These are phyloP conservation scores for Antechinus stuartii DNA, from an alignment of 2,113 vertebrate genomes.

Conservation along the genomic window DNA sequence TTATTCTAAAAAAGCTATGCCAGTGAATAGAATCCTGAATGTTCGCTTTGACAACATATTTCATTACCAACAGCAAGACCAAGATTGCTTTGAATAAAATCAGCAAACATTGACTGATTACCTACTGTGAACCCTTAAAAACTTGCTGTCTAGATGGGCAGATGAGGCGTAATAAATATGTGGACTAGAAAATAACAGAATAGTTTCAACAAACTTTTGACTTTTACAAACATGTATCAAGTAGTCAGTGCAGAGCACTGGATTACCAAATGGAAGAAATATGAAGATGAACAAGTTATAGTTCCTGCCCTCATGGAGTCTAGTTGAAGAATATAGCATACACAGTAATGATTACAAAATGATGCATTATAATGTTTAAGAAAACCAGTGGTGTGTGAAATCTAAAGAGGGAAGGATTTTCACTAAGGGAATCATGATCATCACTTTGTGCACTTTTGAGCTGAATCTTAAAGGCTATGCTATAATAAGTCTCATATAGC, in stretches of 20 bases:
- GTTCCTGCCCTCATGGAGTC: background rate
- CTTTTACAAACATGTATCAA: background rate
- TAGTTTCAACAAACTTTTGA: background rate
- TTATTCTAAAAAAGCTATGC: conserved; percentile 34
- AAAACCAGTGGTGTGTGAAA: background rate
- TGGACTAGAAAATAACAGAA: background rate
- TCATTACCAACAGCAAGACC: conserved; percentile 46
- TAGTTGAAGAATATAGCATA: background rate
- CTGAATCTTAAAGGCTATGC: background rate
- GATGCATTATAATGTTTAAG: background rate
- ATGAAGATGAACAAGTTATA: background rate
- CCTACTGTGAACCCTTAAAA: background rate
- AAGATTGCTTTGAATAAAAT: conserved; percentile 54
- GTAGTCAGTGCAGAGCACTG: background rate
- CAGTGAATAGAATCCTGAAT: conserved; percentile 47
- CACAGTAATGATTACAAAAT: background rate
- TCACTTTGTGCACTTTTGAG: background rate
- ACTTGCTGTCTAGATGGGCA: background rate
- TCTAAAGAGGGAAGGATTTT: background rate
- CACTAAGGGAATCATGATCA: background rate
- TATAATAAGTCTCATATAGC: background rate
- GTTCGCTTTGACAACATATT: conserved; percentile 54
- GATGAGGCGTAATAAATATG: background rate
- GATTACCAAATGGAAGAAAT: background rate
- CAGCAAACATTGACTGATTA: conserved; percentile 30